Evolutionary conservation across 2,113 vertebrate species (phyloP), one percentile per base, ranked within the genome.

Genomic region (Tetraodon nigroviridis): DNA sequence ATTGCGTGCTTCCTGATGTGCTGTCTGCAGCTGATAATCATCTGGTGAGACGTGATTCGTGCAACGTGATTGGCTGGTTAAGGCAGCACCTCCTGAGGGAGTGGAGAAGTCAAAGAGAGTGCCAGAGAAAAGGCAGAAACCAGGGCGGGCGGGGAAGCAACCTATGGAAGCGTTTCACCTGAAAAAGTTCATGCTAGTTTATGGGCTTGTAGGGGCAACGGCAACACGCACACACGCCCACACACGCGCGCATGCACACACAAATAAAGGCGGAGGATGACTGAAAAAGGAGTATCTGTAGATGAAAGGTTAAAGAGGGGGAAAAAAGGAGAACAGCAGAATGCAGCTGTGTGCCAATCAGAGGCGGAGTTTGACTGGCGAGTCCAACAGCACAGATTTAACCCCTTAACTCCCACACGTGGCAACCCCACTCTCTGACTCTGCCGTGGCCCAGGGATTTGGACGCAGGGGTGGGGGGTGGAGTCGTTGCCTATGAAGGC

Each of bases 1-100:
- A 77, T 42, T 61, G 55, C 58, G 60, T 18, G 58, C 70, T 76
- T 78, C 66, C 49, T 65, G 78, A 64, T 22, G 16, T 64, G 61
- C 41, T 76, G 56, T 41, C 13, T 27, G 69, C 64, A 71, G 71
- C 52, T 61, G 47, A 76, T 69, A 71, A 67, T 78, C 69, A 71
- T 75, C 60, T 78, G 70, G 68, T 66, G 10, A 65, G 80, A 63
- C 55, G 52, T 50, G 63, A 55, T 76, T 19, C n/a, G 44, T 22
- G 80, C 70, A 68, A 71, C 18, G 61, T 64, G 76, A 88, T 82
- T 86, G 84, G 78, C 4, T 50, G 54, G 17, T 58, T 53, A 55
- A 57, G 86, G 72, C 78, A 85, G 81, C 75, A 72, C 84, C 83
- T 78, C 76, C 75, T 72, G 48, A 79, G 73, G 70, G 73, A 79